These are phyloP conservation scores for Tortricodes alternella DNA, from an alignment of 2,888 invertebrate species.

Conservation along the genomic window DNA sequence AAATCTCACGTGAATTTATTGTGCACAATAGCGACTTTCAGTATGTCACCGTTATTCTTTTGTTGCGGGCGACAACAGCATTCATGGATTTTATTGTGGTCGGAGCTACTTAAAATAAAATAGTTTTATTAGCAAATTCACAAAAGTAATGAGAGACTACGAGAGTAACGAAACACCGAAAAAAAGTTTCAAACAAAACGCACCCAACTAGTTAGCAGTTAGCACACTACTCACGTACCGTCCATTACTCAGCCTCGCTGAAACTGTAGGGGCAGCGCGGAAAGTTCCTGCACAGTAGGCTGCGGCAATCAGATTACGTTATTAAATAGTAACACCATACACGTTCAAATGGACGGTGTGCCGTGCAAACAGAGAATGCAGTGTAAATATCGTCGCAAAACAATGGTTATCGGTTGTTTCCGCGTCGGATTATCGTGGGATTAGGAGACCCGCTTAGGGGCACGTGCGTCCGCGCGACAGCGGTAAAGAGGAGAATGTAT, in stretches of 20 bases:
- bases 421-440: constrained; percentile 72
- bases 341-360: constrained; percentile 62
- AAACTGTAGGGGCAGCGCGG: constrained; percentile 38
- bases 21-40: constrained; percentile 38
- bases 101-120: no score
- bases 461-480: constrained; percentile 54
- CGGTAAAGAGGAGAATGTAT: constrained; percentile 49
- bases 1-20: constrained; percentile 46
- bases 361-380: constrained; percentile 65
- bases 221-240: constrained; percentile 46
- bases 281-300: constrained; percentile 51
- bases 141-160: background rate
- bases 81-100: no score
- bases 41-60: background rate
- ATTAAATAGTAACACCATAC: constrained; percentile 55
- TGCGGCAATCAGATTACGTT: constrained; percentile 56
- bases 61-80: background rate
- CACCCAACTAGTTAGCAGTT: constrained; percentile 16
- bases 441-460: constrained; percentile 56
- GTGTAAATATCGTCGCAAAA: constrained; percentile 67
- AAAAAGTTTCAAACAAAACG: constrained; percentile 13
- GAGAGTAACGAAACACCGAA: background rate
- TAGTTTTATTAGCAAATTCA: no score
- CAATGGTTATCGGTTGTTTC: constrained; percentile 73
- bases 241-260: constrained; percentile 42